These are phyloP conservation scores for Dipodomys ordii DNA, from an alignment of 2,113 vertebrate genomes.

Conservation along the genomic window DNA sequence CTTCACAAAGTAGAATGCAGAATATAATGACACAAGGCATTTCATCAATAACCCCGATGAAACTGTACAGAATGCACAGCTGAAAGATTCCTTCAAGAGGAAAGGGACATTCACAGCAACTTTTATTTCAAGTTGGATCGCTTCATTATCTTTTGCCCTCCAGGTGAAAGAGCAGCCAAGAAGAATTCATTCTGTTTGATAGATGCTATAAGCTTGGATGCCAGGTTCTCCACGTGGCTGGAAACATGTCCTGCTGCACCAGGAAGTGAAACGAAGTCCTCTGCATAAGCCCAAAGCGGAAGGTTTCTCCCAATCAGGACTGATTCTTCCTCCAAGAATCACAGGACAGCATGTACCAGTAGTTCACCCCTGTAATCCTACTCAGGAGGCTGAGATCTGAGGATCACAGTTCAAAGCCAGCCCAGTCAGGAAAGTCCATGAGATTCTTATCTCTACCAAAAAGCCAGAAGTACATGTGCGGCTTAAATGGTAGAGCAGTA, in stretches of 20 bases:
- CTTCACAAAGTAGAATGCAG: constrained; percentile 75
- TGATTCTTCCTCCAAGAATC: background rate
- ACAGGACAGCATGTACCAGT: background rate
- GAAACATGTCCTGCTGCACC: background rate
- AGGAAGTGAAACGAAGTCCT: background rate
- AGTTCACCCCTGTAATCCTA: no score
- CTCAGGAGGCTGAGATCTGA: no score
- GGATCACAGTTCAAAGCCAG: no score
- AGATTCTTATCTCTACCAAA: no score
- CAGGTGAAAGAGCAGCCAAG: constrained; percentile 45
- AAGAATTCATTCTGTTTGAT: background rate
- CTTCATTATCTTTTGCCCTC: constrained; percentile 68
- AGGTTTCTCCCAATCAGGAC: background rate
- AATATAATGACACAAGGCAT: constrained; percentile 83
- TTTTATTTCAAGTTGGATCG: constrained; percentile 77
- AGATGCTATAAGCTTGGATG: background rate
- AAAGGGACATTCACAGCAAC: constrained; percentile 70
- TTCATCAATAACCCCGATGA: constrained; percentile 79
- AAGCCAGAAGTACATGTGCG: no score
- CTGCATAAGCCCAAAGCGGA: background rate
- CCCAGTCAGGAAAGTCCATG: no score
- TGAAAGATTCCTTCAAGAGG: constrained; percentile 70
- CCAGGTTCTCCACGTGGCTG: background rate
- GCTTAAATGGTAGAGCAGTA: no score
- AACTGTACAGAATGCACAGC: constrained; percentile 76